These are phyloP conservation scores for Parazoanthus atlanticus DNA, from an alignment of 92 coral and sea anemone genomes.

Conservation along the genomic window DNA sequence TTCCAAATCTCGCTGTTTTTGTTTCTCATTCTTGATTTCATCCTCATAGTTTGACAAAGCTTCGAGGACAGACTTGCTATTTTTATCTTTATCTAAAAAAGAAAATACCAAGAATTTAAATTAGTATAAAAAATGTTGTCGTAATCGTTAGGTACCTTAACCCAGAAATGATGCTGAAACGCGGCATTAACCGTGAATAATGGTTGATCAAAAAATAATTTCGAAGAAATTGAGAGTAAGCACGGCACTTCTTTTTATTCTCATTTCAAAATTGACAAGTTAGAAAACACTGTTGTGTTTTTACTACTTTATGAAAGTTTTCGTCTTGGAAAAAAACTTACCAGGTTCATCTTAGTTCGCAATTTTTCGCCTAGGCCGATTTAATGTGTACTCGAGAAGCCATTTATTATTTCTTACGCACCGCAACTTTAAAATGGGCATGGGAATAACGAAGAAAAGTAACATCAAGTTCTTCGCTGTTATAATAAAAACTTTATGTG, in stretches of 20 bases:
- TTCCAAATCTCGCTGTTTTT: neutral
- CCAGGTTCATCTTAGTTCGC: neutral
- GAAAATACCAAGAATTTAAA: neutral
- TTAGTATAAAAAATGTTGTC: neutral
- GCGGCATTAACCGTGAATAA: no score
- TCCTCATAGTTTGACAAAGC: neutral
- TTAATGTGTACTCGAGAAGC: neutral
- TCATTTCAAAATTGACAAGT: no score
- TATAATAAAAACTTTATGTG: no score
- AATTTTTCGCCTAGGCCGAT: neutral
- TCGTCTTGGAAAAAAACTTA: neutral
- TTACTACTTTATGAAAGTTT: neutral
- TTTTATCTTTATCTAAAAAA: neutral
- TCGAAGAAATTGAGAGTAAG: no score
- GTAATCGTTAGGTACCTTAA: neutral
- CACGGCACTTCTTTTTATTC: no score
- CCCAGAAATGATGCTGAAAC: no score
- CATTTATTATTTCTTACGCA: no score
- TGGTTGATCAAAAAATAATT: no score
- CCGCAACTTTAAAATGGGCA: no score
- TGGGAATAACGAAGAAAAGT: no score
- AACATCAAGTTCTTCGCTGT: no score
- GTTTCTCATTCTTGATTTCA: neutral
- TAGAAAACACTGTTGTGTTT: no score
- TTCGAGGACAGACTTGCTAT: neutral